Evolutionary conservation across 2,888 invertebrate species (phyloP).

Genomic region (Erebia epiphron): DNA sequence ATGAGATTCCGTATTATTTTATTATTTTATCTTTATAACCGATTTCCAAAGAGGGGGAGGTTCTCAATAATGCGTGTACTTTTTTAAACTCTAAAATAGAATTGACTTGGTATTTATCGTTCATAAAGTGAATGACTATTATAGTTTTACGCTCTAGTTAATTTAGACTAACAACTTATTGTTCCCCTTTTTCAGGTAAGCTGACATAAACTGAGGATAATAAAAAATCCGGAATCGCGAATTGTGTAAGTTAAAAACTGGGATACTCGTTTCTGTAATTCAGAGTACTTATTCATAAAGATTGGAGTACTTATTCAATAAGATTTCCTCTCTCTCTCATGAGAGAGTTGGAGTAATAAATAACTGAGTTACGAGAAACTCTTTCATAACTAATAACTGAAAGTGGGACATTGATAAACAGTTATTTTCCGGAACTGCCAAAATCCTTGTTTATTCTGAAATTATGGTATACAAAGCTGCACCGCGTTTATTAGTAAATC

Average conservation of each 20-base stretch:
- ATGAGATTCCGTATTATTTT: no score
- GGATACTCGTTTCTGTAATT: not conserved
- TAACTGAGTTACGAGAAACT: not conserved
- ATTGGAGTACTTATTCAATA: not conserved
- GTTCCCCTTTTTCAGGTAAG: slow-evolving; percentile 3
- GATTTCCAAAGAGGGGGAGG: no score
- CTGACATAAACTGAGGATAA: not conserved
- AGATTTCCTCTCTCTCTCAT: not conserved
- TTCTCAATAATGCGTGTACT: no score
- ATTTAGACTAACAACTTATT: not conserved
- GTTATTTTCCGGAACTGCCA: slow-evolving; percentile 13
- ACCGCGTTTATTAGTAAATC: slow-evolving; percentile 6
- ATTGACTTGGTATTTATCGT: no score
- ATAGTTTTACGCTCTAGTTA: no score
- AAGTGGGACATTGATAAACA: slow-evolving; percentile 7
- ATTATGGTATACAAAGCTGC: slow-evolving; percentile 7
- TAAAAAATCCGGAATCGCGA: not conserved
- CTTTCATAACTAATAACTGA: slow-evolving; percentile 9
- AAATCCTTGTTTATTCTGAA: slow-evolving; percentile 9
- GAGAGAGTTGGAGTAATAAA: not conserved
- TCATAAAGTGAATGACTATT: not conserved
- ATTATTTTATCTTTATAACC: no score
- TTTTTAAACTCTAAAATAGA: no score
- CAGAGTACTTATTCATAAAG: not conserved
- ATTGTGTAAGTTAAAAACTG: not conserved